Evolutionary conservation across 2,113 vertebrate genomes (phyloP).

Genomic region (Chaenocephalus aceratus): DNA sequence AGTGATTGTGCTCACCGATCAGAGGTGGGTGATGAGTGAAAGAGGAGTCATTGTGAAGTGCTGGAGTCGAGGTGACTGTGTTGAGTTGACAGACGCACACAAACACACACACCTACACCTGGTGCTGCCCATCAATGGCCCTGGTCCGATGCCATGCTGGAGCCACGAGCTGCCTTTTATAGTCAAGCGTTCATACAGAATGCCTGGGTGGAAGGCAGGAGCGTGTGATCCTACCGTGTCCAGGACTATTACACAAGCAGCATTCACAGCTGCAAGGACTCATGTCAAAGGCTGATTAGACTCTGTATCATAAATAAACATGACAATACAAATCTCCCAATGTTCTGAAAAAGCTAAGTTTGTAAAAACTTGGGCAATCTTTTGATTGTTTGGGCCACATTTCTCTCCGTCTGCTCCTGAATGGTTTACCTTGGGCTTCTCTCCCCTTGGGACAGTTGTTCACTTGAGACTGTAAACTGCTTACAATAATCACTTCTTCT

Average conservation of each 20-base stretch:
- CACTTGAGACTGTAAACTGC: neutral
- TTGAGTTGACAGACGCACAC: conserved; percentile 12
- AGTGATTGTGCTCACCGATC: neutral
- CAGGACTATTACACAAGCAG: neutral
- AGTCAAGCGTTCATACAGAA: conserved; percentile 48
- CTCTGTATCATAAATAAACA: neutral
- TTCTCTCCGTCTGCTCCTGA: neutral
- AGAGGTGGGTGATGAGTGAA: conserved; percentile 28
- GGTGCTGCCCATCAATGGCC: conserved; percentile 56
- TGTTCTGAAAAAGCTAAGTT: too few species aligned
- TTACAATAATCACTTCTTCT: neutral
- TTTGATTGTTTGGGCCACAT: neutral
- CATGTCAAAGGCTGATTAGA: neutral
- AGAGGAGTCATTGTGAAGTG: conserved; percentile 16
- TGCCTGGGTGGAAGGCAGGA: conserved; percentile 8
- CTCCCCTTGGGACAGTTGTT: neutral
- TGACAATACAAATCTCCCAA: neutral
- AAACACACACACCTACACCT: conserved; percentile 51
- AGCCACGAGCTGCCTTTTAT: conserved; percentile 51
- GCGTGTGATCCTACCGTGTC: neutral
- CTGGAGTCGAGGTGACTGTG: neutral
- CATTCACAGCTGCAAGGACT: neutral
- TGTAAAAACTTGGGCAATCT: neutral
- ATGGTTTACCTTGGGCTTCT: neutral
- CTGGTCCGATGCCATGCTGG: conserved; percentile 18